A percentile compares a stretch with the other conserved stretches of the same genome.
phyloP scores from a whole-genome alignment of 2,113 vertebrate species.

The Nycticryphes semicollaris region DNA sequence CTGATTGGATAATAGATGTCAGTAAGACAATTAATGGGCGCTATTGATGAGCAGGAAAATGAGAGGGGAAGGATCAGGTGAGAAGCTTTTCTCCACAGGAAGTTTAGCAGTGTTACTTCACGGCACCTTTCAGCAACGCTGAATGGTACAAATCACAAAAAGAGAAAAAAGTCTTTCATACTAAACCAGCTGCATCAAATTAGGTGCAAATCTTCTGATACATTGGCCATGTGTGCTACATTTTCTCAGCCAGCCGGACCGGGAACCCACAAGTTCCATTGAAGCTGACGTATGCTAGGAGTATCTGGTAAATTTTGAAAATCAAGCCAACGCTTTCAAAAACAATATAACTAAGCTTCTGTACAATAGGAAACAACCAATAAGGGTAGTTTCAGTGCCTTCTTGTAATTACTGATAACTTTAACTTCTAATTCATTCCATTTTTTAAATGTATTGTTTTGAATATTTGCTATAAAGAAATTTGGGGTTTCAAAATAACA shows the following conservation, averaged over 20 bases:
- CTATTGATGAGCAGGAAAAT: not conserved
- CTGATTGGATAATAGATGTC: not conserved
- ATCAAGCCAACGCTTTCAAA: not conserved
- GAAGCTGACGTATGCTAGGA: not conserved
- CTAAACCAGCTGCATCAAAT: not conserved
- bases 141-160: not conserved
- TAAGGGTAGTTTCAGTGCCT: not conserved
- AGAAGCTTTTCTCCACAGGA: not conserved
- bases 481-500: not conserved
- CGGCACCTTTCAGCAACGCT: not conserved
- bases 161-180: not conserved
- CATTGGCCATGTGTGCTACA: rapidly evolving
- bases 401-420: not conserved
- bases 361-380: not conserved
- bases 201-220: not conserved
- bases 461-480: not conserved
- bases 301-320: not conserved
- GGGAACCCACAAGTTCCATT: not conserved
- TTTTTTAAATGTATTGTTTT: not conserved
- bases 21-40: not conserved
- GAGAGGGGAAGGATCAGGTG: not conserved
- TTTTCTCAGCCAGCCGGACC: not conserved
- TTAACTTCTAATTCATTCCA: not conserved
- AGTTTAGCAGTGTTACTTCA: not conserved
- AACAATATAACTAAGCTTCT: not conserved